Evolutionary conservation across 2,113 vertebrate genomes (phyloP).

Genomic region (Coryphaenoides rupestris): DNA sequence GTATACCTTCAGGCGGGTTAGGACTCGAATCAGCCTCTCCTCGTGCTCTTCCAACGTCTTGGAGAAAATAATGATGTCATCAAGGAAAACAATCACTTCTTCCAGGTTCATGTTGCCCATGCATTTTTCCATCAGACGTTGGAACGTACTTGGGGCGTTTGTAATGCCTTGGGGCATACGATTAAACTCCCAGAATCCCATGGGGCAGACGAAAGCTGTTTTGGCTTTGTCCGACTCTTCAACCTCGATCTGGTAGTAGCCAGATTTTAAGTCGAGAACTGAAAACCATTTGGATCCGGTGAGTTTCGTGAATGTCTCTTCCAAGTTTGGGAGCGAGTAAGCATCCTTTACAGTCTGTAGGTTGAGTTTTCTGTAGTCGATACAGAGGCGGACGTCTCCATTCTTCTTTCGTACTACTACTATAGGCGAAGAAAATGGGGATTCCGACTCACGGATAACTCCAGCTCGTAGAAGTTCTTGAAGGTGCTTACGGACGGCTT

Average conservation of each 20-base stretch:
- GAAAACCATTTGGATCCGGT: neutral
- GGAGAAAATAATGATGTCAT: neutral
- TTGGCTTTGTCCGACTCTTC: too few species aligned
- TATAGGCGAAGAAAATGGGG: too few species aligned
- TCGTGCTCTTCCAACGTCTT: constrained; percentile 6
- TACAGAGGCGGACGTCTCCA: neutral
- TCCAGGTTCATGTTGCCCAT: neutral
- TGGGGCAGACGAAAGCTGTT: too few species aligned
- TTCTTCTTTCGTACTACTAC: too few species aligned
- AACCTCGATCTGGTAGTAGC: too few species aligned
- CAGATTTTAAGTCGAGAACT: neutral
- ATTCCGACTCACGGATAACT: too few species aligned
- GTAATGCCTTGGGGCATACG: too few species aligned
- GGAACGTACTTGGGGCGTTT: neutral
- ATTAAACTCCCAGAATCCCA: too few species aligned
- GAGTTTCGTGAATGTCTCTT: neutral
- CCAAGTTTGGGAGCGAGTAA: neutral
- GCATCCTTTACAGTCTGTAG: neutral
- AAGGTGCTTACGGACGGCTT: too few species aligned
- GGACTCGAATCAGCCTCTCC: constrained; percentile 1
- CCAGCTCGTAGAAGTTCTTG: too few species aligned
- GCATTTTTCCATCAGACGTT: neutral
- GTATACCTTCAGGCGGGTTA: neutral
- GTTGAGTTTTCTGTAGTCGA: neutral
- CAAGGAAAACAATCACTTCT: neutral